Percentiles rank a stretch among this genome's conserved stretches.
phyloP scores from a whole-genome alignment of 1,140 invertebrate species.

The Rhizoglyphus robini region DNA sequence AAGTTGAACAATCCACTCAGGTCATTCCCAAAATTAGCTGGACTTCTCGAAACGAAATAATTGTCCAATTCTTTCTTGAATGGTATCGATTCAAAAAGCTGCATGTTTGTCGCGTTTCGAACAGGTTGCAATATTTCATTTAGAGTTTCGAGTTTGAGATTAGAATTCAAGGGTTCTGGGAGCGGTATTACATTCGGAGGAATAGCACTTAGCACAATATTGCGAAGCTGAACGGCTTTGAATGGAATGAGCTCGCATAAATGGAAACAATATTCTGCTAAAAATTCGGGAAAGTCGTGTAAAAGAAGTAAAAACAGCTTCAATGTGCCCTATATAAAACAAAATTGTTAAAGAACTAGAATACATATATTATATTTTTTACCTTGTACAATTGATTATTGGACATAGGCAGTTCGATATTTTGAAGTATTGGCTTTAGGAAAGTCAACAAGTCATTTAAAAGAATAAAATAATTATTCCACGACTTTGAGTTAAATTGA shows the following conservation, averaged over 20 bases:
- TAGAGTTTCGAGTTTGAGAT: conserved; percentile 88
- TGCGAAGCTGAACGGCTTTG: conserved; percentile 98
- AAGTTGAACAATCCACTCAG: conserved; percentile 61
- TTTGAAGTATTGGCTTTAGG: conserved; percentile 85
- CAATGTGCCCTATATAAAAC: conserved; percentile 59
- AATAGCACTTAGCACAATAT: conserved; percentile 92
- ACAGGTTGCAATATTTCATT: conserved; percentile 65
- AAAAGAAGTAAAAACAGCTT: conserved; percentile 86
- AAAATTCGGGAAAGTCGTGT: conserved; percentile 97
- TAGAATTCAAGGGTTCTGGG: conserved; percentile 94
- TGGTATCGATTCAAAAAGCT: not conserved
- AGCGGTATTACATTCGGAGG: conserved; percentile 83
- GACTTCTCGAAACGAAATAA: conserved; percentile 82
- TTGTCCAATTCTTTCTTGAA: conserved; percentile 66
- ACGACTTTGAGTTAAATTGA: conserved; percentile 30
- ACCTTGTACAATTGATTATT: conserved; percentile 77
- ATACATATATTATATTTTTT: not conserved
- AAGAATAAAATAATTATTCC: conserved; percentile 57
- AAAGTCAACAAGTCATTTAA: conserved; percentile 93
- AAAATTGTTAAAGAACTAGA: not conserved
- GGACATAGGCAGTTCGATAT: conserved; percentile 84
- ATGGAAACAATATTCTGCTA: conserved; percentile 98
- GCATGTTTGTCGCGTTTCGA: not conserved
- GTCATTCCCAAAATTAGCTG: conserved; percentile 88
- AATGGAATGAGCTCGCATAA: conserved; percentile 98